A percentile compares a stretch with the other conserved stretches of the same genome.
Conservation (phyloP, 2,797 vertebrate genomes). For the Pterois miles region DNA sequence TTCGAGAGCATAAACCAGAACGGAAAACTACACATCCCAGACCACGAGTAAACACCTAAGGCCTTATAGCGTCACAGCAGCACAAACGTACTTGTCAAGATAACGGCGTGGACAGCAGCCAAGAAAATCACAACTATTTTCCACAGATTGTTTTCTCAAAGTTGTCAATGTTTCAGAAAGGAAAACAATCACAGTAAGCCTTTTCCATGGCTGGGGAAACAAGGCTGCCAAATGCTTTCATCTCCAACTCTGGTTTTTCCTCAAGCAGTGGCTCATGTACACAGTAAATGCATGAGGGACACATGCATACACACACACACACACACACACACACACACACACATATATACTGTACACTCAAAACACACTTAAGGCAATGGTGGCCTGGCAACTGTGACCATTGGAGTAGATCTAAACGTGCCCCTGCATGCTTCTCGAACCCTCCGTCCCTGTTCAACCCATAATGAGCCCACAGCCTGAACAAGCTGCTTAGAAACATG, state of each 20-base stretch:
- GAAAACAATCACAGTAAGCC: background rate
- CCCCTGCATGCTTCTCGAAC: slow-evolving; percentile 34
- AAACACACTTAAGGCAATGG: slow-evolving; percentile 76
- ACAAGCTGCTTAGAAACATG: slow-evolving; percentile 38
- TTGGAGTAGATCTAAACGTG: slow-evolving; percentile 62
- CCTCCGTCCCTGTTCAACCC: slow-evolving; percentile 20
- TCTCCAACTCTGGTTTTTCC: slow-evolving; percentile 20
- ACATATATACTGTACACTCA: slow-evolving; percentile 46
- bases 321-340: slow-evolving; percentile 21
- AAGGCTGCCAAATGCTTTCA: slow-evolving; percentile 5
- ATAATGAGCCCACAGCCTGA: background rate
- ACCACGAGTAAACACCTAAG: slow-evolving; percentile 47
- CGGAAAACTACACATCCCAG: slow-evolving; percentile 45
- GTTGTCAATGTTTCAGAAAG: slow-evolving; percentile 23
- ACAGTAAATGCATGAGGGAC: slow-evolving; percentile 13
- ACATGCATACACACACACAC: background rate
- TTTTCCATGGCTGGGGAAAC: slow-evolving; percentile 3
- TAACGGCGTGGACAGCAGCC: slow-evolving; percentile 21
- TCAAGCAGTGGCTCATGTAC: slow-evolving; percentile 43
- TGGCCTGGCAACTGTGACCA: slow-evolving; percentile 70
- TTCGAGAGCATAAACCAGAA: slow-evolving; percentile 30
- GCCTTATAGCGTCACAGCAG: slow-evolving; percentile 47
- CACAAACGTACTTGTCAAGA: slow-evolving; percentile 41
- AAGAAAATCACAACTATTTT: slow-evolving; percentile 20
- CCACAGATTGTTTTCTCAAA: slow-evolving; percentile 20